phyloP scores from a whole-genome alignment of 2,113 vertebrate species.

The Prunella himalayana region DNA sequence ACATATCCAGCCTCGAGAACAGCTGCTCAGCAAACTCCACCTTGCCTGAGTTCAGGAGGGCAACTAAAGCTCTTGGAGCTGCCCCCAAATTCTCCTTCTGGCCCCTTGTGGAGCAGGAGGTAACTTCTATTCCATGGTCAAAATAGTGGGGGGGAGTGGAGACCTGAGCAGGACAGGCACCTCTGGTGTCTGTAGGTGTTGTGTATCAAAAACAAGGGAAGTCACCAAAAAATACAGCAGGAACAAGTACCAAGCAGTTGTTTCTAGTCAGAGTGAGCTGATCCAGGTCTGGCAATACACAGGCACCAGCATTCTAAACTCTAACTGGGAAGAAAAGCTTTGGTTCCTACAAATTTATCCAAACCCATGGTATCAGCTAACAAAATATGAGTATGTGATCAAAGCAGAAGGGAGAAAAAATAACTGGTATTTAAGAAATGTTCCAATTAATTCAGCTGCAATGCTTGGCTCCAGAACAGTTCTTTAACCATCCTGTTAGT shows the following conservation, averaged over 20 bases:
- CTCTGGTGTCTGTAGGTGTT: not conserved
- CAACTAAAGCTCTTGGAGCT: not conserved
- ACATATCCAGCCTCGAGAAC: not conserved
- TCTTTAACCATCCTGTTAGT: slow-evolving; percentile 2
- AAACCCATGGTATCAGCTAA: not conserved
- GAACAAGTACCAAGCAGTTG: not conserved
- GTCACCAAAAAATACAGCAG: not conserved
- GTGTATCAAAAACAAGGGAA: not conserved
- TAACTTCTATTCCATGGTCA: not conserved
- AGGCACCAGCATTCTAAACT: not conserved
- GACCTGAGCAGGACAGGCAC: not conserved
- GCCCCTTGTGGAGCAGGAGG: not conserved
- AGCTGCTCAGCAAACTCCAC: not conserved
- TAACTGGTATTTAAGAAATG: slow-evolving; percentile 6
- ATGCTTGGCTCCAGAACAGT: not conserved
- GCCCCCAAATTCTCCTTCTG: not conserved
- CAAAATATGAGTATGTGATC: not conserved
- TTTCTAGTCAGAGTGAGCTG: not conserved
- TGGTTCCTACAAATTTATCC: not conserved
- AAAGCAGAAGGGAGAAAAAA: not conserved
- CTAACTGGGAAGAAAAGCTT: not conserved
- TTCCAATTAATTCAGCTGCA: slow-evolving; percentile 12
- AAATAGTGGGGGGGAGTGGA: not conserved
- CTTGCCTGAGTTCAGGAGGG: not conserved
- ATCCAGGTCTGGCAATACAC: not conserved